Conservation (phyloP, 2,888 invertebrate species). For the Sarcophaga subvicina region DNA sequence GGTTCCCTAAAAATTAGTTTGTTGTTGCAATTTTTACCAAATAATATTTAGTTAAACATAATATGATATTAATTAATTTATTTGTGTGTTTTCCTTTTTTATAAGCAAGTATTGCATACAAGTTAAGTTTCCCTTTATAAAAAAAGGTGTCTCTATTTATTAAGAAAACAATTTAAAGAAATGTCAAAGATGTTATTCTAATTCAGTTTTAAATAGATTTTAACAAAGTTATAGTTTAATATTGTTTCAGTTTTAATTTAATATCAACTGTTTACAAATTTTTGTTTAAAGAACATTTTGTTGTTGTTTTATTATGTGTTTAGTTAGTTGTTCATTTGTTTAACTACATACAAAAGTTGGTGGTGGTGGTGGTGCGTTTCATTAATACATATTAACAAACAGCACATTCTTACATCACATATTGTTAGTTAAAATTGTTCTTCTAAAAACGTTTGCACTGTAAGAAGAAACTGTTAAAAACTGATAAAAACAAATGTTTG, state of each 20-base stretch:
- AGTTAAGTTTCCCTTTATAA: too few species aligned
- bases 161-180: constrained; percentile 43
- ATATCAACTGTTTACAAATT: constrained; percentile 42
- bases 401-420: neutral
- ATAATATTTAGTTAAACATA: constrained; percentile 24
- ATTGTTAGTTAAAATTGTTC: neutral
- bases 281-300: constrained; percentile 23
- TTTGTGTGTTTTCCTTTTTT: neutral
- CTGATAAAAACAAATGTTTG: too few species aligned
- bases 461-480: too few species aligned
- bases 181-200: constrained; percentile 22
- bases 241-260: constrained; percentile 6
- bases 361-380: constrained; percentile 29
- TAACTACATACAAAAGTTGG: neutral
- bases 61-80: constrained; percentile 16
- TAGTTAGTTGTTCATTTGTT: neutral
- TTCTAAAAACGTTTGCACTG: too few species aligned
- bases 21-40: constrained; percentile 14
- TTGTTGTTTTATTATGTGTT: neutral
- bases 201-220: neutral
- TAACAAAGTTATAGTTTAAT: constrained; percentile 16
- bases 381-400: constrained; percentile 3
- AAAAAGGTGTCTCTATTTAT: constrained; percentile 13
- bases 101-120: constrained; percentile 27
- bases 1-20: constrained; percentile 54